These are phyloP conservation scores for Chiloscyllium plagiosum DNA, from an alignment of 2,113 vertebrate species.

Conservation along the genomic window DNA sequence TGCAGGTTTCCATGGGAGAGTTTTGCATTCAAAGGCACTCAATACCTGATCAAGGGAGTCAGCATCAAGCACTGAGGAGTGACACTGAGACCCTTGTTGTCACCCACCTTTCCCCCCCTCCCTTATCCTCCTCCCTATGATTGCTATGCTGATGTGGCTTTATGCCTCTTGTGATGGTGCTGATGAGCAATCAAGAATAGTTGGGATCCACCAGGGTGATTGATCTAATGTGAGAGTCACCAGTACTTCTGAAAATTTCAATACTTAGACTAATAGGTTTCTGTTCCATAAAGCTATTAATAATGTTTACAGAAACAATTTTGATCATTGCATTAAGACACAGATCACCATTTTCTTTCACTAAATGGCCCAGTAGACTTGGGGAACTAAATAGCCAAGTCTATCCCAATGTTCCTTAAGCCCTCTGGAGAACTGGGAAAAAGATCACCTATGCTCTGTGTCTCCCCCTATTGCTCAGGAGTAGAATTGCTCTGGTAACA, in stretches of 20 bases:
- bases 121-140: too few relatives aligned
- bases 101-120: too few relatives aligned
- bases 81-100: too few relatives aligned
- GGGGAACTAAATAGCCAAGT: background rate
- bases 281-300: background rate
- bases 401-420: background rate
- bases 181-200: too few relatives aligned
- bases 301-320: background rate
- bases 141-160: too few relatives aligned
- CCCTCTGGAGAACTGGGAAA: background rate
- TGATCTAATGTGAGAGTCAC: too few relatives aligned
- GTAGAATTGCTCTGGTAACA: background rate
- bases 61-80: too few relatives aligned
- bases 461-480: background rate
- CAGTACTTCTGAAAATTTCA: background rate
- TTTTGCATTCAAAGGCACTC: too few relatives aligned
- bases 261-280: background rate
- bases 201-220: too few relatives aligned
- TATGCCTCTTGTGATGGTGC: too few relatives aligned
- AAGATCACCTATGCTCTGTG: background rate
- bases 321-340: background rate
- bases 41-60: too few relatives aligned
- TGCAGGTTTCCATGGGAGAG: too few relatives aligned
- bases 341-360: background rate
- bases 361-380: background rate